These are phyloP conservation scores for Somateria mollissima DNA, from an alignment of 2,797 vertebrate species.

Conservation along the genomic window DNA sequence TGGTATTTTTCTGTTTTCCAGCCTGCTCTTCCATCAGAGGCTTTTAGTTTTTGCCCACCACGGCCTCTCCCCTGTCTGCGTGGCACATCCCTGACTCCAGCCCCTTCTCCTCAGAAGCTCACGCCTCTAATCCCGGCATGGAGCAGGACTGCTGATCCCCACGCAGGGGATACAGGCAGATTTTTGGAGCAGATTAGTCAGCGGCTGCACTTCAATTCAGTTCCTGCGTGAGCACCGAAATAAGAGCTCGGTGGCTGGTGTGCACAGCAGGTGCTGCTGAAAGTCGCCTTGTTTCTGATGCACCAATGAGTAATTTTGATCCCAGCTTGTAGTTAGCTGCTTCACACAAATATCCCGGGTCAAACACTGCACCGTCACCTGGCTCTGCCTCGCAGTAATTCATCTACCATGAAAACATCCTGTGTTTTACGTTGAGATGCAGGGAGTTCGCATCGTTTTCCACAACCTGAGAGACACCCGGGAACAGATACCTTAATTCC, in stretches of 20 bases:
- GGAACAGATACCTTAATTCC: background rate
- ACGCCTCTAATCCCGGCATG: rapidly evolving
- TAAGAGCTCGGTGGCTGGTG: rapidly evolving
- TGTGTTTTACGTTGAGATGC: background rate
- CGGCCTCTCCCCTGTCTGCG: rapidly evolving
- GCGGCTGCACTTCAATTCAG: background rate
- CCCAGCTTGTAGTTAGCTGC: background rate
- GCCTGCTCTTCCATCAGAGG: background rate
- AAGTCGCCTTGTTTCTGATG: background rate
- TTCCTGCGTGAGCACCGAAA: background rate
- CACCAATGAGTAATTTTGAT: background rate
- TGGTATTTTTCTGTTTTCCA: background rate
- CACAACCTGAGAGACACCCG: background rate
- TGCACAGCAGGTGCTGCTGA: background rate
- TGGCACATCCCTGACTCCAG: background rate
- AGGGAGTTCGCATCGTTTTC: background rate
- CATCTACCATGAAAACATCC: background rate
- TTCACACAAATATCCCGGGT: background rate
- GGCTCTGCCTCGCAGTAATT: background rate
- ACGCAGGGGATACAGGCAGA: background rate
- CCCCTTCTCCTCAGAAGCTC: background rate
- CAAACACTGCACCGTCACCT: rapidly evolving
- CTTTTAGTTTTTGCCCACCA: rapidly evolving
- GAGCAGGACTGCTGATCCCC: background rate
- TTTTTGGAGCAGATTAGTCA: background rate